Evolutionary conservation across 2,888 invertebrate species (phyloP).

Genomic region (Panzeria rudis): DNA sequence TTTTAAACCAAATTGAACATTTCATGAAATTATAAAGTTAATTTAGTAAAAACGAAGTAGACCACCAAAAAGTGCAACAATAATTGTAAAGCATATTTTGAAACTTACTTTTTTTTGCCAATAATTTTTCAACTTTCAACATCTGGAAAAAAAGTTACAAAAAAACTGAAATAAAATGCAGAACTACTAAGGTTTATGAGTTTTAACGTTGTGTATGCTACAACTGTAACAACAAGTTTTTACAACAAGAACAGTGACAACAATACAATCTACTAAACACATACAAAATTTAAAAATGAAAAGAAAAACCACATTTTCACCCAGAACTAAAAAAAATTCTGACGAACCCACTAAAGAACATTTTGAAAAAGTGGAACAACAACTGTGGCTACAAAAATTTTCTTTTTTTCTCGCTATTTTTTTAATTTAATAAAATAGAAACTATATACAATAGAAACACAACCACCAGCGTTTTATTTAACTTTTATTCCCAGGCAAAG

Average conservation of each 20-base stretch:
- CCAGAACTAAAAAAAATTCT: slow-evolving; percentile 18
- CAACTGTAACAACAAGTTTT: not conserved
- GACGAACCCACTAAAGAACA: slow-evolving; percentile 55
- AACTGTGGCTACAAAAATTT: slow-evolving; percentile 50
- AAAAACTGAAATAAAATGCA: not conserved
- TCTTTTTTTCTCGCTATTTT: slow-evolving; percentile 18
- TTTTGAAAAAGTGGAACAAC: slow-evolving; percentile 54
- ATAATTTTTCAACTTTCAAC: slow-evolving; percentile 35
- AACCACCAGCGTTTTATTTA: slow-evolving; percentile 48
- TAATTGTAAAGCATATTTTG: slow-evolving; percentile 4
- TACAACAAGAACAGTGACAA: not conserved
- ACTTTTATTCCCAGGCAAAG: slow-evolving; percentile 37
- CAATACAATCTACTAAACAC: slow-evolving; percentile 27
- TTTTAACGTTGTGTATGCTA: slow-evolving; percentile 10
- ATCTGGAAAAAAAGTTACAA: slow-evolving; percentile 33
- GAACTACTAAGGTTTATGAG: slow-evolving; percentile 38
- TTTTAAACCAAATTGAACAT: not conserved
- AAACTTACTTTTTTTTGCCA: slow-evolving; percentile 34
- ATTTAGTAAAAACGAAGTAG: not conserved
- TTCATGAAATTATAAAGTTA: slow-evolving; percentile 20
- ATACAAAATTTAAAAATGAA: slow-evolving; percentile 10
- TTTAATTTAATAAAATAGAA: slow-evolving; percentile 25
- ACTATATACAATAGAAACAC: slow-evolving; percentile 1
- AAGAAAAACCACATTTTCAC: slow-evolving; percentile 34
- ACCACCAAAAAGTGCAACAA: slow-evolving; percentile 13